Evolutionary conservation across 2,888 invertebrate genomes (phyloP).

Genomic region (Tricholauxania praeusta): DNA sequence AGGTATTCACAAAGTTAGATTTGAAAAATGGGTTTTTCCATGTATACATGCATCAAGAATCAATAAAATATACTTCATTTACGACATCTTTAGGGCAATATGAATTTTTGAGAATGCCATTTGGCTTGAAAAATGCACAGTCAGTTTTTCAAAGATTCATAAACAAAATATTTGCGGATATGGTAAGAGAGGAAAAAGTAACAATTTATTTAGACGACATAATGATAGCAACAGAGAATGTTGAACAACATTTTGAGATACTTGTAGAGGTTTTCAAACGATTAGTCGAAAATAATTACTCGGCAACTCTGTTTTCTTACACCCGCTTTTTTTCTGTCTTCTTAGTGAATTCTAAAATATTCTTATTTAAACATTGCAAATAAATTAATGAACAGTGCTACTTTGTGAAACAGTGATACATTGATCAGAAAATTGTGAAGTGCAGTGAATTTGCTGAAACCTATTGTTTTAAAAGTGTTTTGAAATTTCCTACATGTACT

Average conservation of each 20-base stretch:
- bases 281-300: constrained; percentile 18
- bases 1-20: constrained; percentile 34
- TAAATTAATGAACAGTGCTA: too few species aligned
- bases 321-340: too few species aligned
- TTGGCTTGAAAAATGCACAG: constrained; percentile 24
- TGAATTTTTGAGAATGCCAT: constrained; percentile 26
- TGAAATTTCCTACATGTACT: too few species aligned
- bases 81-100: constrained; percentile 11
- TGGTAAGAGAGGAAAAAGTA: constrained; percentile 18
- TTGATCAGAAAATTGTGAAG: too few species aligned
- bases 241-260: constrained; percentile 28
- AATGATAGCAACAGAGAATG: constrained; percentile 23
- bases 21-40: too few species aligned
- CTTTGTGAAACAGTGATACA: too few species aligned
- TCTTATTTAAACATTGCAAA: too few species aligned
- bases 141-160: constrained; percentile 34
- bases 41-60: constrained; percentile 20
- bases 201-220: constrained; percentile 39
- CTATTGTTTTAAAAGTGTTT: too few species aligned
- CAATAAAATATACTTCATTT: constrained; percentile 17
- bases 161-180: constrained; percentile 35
- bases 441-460: too few species aligned
- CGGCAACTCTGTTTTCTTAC: too few species aligned
- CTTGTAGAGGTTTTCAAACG: constrained; percentile 24
- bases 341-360: too few species aligned